A percentile compares a stretch with the other conserved stretches of the same genome.
These are phyloP conservation scores for Patella depressa DNA, from an alignment of 2,888 invertebrate species.

Conservation along the genomic window DNA sequence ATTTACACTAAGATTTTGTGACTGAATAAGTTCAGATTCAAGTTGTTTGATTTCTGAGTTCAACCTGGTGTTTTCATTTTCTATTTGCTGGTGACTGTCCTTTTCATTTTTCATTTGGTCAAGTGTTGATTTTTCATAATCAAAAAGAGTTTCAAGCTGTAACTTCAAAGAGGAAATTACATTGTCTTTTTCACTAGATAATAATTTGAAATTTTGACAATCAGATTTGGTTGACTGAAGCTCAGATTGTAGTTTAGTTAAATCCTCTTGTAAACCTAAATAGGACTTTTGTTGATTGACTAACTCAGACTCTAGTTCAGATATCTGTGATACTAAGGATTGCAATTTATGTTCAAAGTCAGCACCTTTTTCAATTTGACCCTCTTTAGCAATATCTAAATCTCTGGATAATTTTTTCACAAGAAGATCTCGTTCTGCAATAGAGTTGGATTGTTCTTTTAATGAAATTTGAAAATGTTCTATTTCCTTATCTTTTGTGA, in stretches of 20 bases:
- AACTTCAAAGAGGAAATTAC: slow-evolving; percentile 13
- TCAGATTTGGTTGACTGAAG: slow-evolving; percentile 9
- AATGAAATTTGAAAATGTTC: slow-evolving; percentile 5
- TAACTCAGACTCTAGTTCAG: slow-evolving; percentile 55
- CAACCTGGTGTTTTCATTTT: not conserved
- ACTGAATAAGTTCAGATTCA: slow-evolving; percentile 19
- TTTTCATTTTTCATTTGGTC: slow-evolving; percentile 20
- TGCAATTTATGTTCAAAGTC: slow-evolving; percentile 56
- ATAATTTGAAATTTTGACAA: not conserved
- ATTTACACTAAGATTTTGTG: slow-evolving; percentile 11
- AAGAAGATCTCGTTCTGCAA: slow-evolving; percentile 37
- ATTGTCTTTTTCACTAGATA: slow-evolving; percentile 12
- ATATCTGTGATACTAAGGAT: slow-evolving; percentile 52
- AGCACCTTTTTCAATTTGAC: slow-evolving; percentile 71
- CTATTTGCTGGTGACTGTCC: not conserved
- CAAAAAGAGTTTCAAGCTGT: slow-evolving; percentile 19
- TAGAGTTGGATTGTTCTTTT: slow-evolving; percentile 20
- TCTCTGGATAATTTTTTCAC: slow-evolving; percentile 73
- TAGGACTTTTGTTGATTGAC: slow-evolving; percentile 31
- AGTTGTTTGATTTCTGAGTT: slow-evolving; percentile 12
- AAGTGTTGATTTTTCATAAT: slow-evolving; percentile 16
- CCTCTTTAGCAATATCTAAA: slow-evolving; percentile 73
- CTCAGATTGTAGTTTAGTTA: not conserved
- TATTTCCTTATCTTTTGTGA: slow-evolving; percentile 22
- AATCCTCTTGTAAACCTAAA: not conserved